Evolutionary conservation across 2,888 invertebrate genomes (phyloP).

Genomic region (Troilus luridus): DNA sequence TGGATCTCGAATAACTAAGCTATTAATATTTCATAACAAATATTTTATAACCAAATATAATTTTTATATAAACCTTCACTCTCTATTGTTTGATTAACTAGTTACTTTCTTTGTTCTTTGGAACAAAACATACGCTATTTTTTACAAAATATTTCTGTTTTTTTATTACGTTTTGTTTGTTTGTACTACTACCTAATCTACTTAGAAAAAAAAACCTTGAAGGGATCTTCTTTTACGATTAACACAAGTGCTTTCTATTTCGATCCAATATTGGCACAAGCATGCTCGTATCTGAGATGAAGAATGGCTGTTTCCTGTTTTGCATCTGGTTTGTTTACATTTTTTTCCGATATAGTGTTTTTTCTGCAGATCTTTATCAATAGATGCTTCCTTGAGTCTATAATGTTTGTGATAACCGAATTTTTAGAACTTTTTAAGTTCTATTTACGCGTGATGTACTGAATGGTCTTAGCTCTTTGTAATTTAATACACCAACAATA

Average conservation of each 20-base stretch:
- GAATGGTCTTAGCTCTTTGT: too few species aligned
- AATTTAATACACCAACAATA: too few species aligned
- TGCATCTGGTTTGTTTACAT: neutral
- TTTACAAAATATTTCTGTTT: too few species aligned
- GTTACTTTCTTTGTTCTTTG: too few species aligned
- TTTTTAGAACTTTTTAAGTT: neutral
- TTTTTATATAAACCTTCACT: too few species aligned
- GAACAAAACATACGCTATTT: too few species aligned
- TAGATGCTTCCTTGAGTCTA: neutral
- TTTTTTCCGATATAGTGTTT: neutral
- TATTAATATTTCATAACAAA: too few species aligned
- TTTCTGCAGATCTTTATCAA: neutral
- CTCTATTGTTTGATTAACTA: too few species aligned
- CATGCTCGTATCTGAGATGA: neutral
- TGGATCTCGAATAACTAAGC: too few species aligned
- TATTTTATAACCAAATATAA: too few species aligned
- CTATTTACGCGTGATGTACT: neutral
- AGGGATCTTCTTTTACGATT: neutral
- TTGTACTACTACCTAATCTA: neutral
- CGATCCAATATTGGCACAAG: neutral
- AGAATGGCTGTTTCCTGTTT: conserved; percentile 5
- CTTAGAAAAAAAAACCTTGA: neutral
- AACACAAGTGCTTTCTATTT: neutral
- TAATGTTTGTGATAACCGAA: neutral
- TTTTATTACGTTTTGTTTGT: neutral